Base-by-base conservation (phyloP, 2,113 vertebrate species). In the Falcunculus frontatus region DNA sequence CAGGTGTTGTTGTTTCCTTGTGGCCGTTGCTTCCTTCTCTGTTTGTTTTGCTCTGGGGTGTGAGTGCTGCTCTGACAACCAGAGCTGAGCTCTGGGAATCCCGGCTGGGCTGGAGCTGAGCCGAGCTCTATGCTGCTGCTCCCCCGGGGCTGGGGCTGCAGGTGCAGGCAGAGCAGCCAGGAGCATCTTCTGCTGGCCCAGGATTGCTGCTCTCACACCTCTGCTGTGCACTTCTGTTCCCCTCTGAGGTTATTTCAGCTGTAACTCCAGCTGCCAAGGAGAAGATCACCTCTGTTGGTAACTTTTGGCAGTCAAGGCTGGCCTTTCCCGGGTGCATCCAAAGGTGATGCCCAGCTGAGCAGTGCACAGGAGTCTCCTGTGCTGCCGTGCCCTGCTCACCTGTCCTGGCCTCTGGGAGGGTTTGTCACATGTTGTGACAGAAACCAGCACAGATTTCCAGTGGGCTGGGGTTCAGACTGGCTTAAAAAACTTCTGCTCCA, bases 11-110 rank as follows among this genome's bases (percentile, higher is more conserved):
- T 79, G 13, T 33, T 59, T 41, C n/a, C 30, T 0, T 0, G 30
- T 29, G 69, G 33, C 81, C 0, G 0, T 59, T 56, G 39, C 84
- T n/a, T 8, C 46, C 73, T 41, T 32, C 56, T 17, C 3, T 4
- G 9, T 87, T 86, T 96, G 93, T 91, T 87, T 70, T 63, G 80
- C 50, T 2, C 64, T 30, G 69, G 37, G 89, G 8, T 75, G 91
- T 44, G 32, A 29, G 37, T 56, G 93, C 92, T 95, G 84, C 95
- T 89, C 25, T 94, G 93, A n/a, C 93, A 95, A 87, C 84, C 8
- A 0, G 8, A 42, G 60, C 93, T 39, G 14, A 10, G 91, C 72
- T 37, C 60, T 63, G 68, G 47, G 33, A 25, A 25, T 49, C 23
- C 47, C 39, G 18, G 39, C 4, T 64, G 91, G 18, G 39, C 4